Evolutionary conservation across 2,797 vertebrate species (phyloP).

Genomic region (Astyanax mexicanus): DNA sequence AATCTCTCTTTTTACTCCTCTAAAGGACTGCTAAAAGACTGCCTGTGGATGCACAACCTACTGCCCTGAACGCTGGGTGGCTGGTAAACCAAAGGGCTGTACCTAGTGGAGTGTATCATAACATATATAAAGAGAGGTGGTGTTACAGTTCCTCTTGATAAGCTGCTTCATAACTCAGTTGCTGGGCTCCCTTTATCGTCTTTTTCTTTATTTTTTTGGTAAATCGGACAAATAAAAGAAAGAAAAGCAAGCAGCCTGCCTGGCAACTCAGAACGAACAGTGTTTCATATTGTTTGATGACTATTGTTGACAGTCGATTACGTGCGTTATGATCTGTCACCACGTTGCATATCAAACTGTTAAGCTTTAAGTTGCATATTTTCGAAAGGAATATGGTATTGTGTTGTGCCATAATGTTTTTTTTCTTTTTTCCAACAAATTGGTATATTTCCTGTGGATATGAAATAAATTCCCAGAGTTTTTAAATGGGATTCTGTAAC

Average conservation of each 20-base stretch:
- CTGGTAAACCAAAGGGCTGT: slow-evolving; percentile 32
- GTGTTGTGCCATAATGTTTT: slow-evolving; percentile 41
- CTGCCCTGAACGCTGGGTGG: neutral
- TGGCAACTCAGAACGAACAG: neutral
- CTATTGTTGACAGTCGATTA: slow-evolving; percentile 17
- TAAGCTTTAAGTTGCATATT: neutral
- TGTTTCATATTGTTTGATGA: slow-evolving; percentile 20
- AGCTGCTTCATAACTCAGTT: slow-evolving; percentile 17
- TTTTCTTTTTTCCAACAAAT: slow-evolving; percentile 30
- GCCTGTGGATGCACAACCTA: slow-evolving; percentile 6
- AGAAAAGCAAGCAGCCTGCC: no score
- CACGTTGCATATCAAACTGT: slow-evolving; percentile 31
- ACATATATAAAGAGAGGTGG: neutral
- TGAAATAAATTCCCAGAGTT: slow-evolving; percentile 48
- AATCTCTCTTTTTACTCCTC: slow-evolving; percentile 11
- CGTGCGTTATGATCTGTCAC: slow-evolving; percentile 27
- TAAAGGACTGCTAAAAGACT: no score
- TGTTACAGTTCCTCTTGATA: slow-evolving; percentile 18
- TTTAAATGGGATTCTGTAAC: slow-evolving; percentile 17
- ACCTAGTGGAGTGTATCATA: neutral
- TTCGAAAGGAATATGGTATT: slow-evolving; percentile 29
- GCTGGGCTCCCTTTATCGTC: neutral
- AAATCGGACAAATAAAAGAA: neutral
- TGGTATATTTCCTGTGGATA: slow-evolving; percentile 37
- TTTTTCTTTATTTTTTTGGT: neutral